Percentiles rank a stretch among this genome's conserved stretches.
Conservation (phyloP, 1,140 invertebrate species). For the Vanessa tameamea region DNA sequence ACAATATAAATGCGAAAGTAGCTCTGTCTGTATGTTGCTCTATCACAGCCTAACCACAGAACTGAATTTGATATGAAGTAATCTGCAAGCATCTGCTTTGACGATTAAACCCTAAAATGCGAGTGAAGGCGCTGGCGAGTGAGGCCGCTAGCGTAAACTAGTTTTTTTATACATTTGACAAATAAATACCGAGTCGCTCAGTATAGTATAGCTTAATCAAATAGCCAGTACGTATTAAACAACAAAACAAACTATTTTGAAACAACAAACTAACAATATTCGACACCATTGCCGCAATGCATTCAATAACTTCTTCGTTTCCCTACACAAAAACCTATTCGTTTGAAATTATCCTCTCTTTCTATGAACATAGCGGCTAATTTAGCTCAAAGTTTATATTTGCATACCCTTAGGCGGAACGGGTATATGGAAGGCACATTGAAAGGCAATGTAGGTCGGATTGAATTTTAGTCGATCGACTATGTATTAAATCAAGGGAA, state of each 20-base stretch:
- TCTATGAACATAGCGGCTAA: constrained; percentile 37
- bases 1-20: too few relatives aligned
- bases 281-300: constrained; percentile 17
- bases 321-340: constrained; percentile 18
- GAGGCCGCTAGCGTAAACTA: too few relatives aligned
- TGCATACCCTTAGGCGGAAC: constrained; percentile 49
- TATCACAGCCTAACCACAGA: too few relatives aligned
- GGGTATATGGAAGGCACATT: constrained; percentile 40
- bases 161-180: too few relatives aligned
- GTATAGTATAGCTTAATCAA: too few relatives aligned
- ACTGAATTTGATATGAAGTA: too few relatives aligned
- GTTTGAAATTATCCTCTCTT: constrained; percentile 36
- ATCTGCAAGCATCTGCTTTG: too few relatives aligned
- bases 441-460: constrained; percentile 59
- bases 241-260: background rate
- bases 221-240: background rate
- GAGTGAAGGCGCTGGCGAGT: too few relatives aligned
- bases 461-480: constrained; percentile 57
- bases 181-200: too few relatives aligned
- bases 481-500: constrained; percentile 60
- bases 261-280: constrained; percentile 19
- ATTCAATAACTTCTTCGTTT: constrained; percentile 45
- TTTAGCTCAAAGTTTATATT: constrained; percentile 44
- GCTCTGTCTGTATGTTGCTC: too few relatives aligned
- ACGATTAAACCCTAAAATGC: too few relatives aligned